A percentile compares a stretch with the other conserved stretches of the same genome.
Evolutionary conservation across 2,797 vertebrate species (phyloP).

Genomic region (Chaetophractus vellerosus): DNA sequence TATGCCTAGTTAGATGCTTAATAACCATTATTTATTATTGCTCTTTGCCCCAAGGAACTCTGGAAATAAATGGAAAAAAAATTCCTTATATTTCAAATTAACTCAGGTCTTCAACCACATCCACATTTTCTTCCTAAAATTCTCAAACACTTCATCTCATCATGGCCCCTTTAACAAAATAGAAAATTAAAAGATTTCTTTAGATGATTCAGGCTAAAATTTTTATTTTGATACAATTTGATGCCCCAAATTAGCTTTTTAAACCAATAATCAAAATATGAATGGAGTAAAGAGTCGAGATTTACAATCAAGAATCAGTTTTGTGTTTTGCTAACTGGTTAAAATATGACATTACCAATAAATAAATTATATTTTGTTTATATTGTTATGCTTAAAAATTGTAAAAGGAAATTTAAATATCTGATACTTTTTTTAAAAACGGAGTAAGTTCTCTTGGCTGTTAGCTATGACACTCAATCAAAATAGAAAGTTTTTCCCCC

Average conservation of each 20-base stretch:
- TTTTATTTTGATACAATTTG: constrained; percentile 26
- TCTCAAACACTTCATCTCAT: constrained; percentile 48
- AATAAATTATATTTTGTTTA: constrained; percentile 27
- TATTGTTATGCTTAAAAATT: constrained; percentile 34
- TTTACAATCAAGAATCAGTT: constrained; percentile 60
- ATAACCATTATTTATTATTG: neutral
- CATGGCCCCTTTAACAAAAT: constrained; percentile 30
- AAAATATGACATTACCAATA: constrained; percentile 13
- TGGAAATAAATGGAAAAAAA: constrained; percentile 26
- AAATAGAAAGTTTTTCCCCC: neutral
- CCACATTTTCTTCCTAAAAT: constrained; percentile 56
- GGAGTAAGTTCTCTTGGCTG: constrained; percentile 26
- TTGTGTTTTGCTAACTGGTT: constrained; percentile 48
- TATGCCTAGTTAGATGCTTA: neutral
- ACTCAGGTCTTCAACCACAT: neutral
- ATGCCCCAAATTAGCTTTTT: neutral
- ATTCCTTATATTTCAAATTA: constrained; percentile 33
- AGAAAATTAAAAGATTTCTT: neutral
- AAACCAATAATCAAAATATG: constrained; percentile 42
- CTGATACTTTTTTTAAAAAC: constrained; percentile 46
- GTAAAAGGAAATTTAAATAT: constrained; percentile 57
- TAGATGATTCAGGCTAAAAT: constrained; percentile 14
- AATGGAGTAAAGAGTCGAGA: neutral
- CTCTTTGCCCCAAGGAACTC: neutral
- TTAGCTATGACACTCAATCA: neutral